Evolutionary conservation across 2,888 invertebrate genomes (phyloP).

Genomic region (Lycia hirtaria): DNA sequence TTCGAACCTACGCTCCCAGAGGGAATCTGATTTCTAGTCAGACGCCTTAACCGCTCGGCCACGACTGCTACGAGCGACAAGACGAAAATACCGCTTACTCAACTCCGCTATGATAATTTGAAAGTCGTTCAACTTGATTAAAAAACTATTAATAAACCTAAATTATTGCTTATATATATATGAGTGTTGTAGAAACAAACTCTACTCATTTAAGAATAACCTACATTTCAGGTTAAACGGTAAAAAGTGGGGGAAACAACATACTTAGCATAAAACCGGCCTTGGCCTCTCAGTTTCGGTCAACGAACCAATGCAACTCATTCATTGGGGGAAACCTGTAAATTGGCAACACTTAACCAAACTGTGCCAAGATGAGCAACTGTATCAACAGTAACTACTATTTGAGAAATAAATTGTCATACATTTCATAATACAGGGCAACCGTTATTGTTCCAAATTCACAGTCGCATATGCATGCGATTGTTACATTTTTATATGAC

Average conservation of each 20-base stretch:
- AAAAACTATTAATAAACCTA: too few species aligned
- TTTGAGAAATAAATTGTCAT: conserved; percentile 27
- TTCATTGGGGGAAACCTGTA: conserved; percentile 33
- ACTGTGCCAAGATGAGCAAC: conserved; percentile 30
- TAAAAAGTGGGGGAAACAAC: background rate
- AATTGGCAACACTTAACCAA: conserved; percentile 29
- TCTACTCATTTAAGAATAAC: background rate
- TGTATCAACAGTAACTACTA: conserved; percentile 28
- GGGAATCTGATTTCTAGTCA: conserved; percentile 96
- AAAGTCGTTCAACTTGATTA: background rate
- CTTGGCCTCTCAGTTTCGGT: conserved; percentile 22
- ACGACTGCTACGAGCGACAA: conserved; percentile 85
- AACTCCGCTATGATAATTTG: background rate
- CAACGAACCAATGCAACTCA: conserved; percentile 25
- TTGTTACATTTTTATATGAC: conserved; percentile 3
- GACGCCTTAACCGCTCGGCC: conserved; percentile 96
- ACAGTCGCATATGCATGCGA: conserved; percentile 40
- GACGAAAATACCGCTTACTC: conserved; percentile 47
- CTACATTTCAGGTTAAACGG: background rate
- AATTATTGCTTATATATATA: background rate
- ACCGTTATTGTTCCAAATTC: conserved; percentile 52
- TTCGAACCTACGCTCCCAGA: conserved; percentile 96
- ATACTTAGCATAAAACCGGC: conserved; percentile 16
- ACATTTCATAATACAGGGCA: conserved; percentile 40
- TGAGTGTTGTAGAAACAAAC: conserved; percentile 1